Percentiles rank a stretch among this genome's conserved stretches.
Evolutionary conservation across 2,113 vertebrate genomes (phyloP).

Genomic region (Hypanus sabinus): DNA sequence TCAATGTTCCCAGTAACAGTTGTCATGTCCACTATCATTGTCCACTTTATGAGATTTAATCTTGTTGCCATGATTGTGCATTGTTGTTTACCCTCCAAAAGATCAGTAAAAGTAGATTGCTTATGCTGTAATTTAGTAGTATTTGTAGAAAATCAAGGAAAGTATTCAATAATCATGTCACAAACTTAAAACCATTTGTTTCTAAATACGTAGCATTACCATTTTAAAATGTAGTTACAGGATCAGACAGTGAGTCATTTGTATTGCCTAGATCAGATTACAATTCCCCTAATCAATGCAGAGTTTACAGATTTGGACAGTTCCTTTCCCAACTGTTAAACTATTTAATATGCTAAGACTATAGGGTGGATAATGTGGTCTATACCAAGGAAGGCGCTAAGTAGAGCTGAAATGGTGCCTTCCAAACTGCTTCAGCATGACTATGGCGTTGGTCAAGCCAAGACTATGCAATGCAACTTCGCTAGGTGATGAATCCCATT

Average conservation of each 20-base stretch:
- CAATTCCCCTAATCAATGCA: not conserved
- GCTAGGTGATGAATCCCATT: not conserved
- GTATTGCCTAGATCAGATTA: constrained; percentile 4
- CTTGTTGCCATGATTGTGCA: not conserved
- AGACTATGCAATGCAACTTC: not conserved
- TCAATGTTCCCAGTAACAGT: not conserved
- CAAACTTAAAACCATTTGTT: not conserved
- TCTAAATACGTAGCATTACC: not conserved
- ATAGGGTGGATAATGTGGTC: not conserved
- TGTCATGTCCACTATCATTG: not conserved
- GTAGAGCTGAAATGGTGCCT: not conserved
- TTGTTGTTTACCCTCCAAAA: not conserved
- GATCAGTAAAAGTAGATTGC: not conserved
- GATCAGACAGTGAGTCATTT: constrained; percentile 9
- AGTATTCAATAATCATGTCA: not conserved
- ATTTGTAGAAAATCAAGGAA: not conserved
- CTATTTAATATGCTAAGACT: not conserved
- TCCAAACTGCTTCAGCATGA: not conserved
- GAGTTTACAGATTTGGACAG: constrained; percentile 13
- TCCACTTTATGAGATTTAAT: not conserved
- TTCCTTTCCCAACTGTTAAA: not conserved
- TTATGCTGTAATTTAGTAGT: not conserved
- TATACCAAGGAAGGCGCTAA: not conserved
- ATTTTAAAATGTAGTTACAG: not conserved
- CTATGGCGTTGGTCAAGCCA: not conserved